Percentiles rank a stretch among this genome's conserved stretches.
These are phyloP conservation scores for Drosophila sordidapex DNA, from an alignment of 2,888 invertebrate species.

Conservation along the genomic window DNA sequence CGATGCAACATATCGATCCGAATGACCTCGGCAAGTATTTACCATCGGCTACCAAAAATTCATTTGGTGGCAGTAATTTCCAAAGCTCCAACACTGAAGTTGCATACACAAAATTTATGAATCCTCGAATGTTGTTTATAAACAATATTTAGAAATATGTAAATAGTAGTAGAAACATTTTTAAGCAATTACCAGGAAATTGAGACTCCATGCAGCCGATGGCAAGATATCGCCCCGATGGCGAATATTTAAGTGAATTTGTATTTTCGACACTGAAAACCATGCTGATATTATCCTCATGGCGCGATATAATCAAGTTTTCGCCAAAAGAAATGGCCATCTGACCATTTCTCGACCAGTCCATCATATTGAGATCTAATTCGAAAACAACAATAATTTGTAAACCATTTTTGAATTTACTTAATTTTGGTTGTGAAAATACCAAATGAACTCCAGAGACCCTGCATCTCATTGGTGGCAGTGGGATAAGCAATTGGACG, in stretches of 20 bases:
- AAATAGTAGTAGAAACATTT: neutral
- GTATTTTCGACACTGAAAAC: constrained; percentile 75
- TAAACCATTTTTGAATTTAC: neutral
- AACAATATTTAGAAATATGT: neutral
- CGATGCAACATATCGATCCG: constrained; percentile 73
- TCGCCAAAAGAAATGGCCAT: constrained; percentile 82
- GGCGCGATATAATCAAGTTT: constrained; percentile 83
- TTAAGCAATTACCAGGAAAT: constrained; percentile 64
- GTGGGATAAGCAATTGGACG: constrained; percentile 77
- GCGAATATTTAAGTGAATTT: constrained; percentile 77
- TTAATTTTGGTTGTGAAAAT: neutral
- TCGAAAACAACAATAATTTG: neutral
- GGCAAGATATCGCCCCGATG: constrained; percentile 79
- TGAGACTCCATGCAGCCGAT: constrained; percentile 73
- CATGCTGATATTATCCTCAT: constrained; percentile 75
- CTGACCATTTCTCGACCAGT: constrained; percentile 82
- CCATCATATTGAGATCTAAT: constrained; percentile 79
- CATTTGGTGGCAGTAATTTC: constrained; percentile 62
- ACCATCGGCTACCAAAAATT: constrained; percentile 74
- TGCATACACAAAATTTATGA: neutral
- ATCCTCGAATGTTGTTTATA: neutral
- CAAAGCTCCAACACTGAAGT: constrained; percentile 80
- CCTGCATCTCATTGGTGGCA: constrained; percentile 83
- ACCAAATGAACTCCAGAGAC: constrained; percentile 34
- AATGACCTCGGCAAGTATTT: constrained; percentile 65